Conservation (phyloP, 37 sponge, comb jelly and placozoan species). For the Mnemiopsis leidyi region DNA sequence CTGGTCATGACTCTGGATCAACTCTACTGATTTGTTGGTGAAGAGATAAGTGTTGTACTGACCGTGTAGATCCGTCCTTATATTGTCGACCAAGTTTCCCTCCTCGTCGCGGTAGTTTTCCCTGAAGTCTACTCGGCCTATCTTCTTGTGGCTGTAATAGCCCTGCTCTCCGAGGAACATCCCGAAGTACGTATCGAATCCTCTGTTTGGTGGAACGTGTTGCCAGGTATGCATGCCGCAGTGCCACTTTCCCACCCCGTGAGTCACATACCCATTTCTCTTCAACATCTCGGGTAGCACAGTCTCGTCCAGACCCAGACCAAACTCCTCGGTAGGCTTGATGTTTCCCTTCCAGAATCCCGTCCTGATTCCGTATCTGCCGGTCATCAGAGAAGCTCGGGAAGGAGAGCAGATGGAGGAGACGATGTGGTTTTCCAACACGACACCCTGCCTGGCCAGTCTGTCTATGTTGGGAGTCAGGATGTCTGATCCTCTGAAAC, state of each 20-base stretch:
- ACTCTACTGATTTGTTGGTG: not conserved
- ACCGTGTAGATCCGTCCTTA: not conserved
- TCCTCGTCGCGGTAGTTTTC: not conserved
- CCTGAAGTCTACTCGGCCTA: conserved; percentile 2
- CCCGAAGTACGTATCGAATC: conserved; percentile 45
- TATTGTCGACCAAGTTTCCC: not conserved
- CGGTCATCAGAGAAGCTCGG: conserved; percentile 20
- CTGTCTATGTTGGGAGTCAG: conserved; percentile 44
- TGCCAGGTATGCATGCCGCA: not conserved
- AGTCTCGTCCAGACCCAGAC: conserved; percentile 38
- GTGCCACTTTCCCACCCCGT: conserved; percentile 60
- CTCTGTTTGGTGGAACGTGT: not conserved
- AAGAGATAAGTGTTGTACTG: conserved; percentile 33
- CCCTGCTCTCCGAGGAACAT: not conserved
- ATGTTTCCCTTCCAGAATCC: conserved; percentile 61
- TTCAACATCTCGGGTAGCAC: conserved; percentile 23
- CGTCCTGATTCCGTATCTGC: conserved; percentile 30
- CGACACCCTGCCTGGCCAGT: conserved; percentile 5
- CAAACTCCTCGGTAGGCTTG: not conserved
- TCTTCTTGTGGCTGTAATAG: conserved; percentile 14
- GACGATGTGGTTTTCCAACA: conserved; percentile 52
- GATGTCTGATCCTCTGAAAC: conserved; percentile 44
- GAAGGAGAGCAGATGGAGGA: not conserved
- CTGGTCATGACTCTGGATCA: not conserved
- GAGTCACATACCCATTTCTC: conserved; percentile 9